These are phyloP conservation scores for Meganola albula DNA, from an alignment of 2,888 invertebrate species.

Conservation along the genomic window DNA sequence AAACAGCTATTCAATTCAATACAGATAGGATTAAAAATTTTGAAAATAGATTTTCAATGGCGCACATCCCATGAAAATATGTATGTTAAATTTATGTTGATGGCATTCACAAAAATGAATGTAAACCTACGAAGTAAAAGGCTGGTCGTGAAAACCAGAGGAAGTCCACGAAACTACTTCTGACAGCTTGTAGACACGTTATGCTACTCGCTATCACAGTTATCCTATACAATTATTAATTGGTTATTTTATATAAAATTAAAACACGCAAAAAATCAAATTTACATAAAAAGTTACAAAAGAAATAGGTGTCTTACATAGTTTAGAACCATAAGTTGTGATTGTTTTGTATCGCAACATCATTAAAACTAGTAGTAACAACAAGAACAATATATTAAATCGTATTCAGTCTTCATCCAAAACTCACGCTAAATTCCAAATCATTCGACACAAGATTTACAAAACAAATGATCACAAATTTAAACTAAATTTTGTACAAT, in stretches of 20 bases:
- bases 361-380: constrained; percentile 29
- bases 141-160: no score
- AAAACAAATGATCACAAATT: constrained; percentile 17
- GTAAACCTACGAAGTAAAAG: no score
- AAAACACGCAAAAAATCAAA: constrained; percentile 12
- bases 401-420: constrained; percentile 70
- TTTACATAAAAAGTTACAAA: constrained; percentile 22
- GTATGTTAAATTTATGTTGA: no score
- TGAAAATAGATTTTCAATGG: no score
- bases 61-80: no score
- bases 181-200: no score
- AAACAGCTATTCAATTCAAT: no score
- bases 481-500: constrained; percentile 21
- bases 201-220: no score
- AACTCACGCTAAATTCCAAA: constrained; percentile 39
- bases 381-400: constrained; percentile 35
- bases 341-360: constrained; percentile 21
- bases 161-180: no score
- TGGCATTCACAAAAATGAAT: no score
- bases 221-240: constrained; percentile 3
- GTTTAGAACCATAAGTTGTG: constrained; percentile 18
- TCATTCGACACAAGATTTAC: constrained; percentile 4
- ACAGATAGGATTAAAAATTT: no score
- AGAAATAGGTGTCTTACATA: constrained; percentile 12
- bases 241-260: constrained; percentile 6